A percentile compares a stretch with the other conserved stretches of the same genome.
phyloP scores from a whole-genome alignment of 2,113 vertebrate genomes.

The Perca schrenkii region DNA sequence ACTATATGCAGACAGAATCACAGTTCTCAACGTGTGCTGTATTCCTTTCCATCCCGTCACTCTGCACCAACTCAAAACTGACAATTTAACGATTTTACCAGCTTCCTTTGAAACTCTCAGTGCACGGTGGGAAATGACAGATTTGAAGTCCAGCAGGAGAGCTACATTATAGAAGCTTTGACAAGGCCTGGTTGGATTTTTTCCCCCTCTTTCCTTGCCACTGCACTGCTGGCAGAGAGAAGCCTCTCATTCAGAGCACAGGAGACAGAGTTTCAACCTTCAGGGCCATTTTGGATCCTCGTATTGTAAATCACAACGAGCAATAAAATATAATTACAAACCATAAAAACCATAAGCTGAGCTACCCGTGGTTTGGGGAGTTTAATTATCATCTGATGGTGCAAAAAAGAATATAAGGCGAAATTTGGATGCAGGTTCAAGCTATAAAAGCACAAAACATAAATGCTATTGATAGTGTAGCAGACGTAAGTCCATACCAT shows the following conservation, averaged over 20 bases:
- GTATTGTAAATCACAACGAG: constrained; percentile 75
- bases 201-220: constrained; percentile 56
- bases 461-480: constrained; percentile 41
- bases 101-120: constrained; percentile 86
- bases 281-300: constrained; percentile 65
- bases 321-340: constrained; percentile 81
- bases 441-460: constrained; percentile 54
- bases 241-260: constrained; percentile 68
- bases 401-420: constrained; percentile 61
- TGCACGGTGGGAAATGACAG: constrained; percentile 84
- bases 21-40: constrained; percentile 67
- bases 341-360: constrained; percentile 70
- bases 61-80: constrained; percentile 85
- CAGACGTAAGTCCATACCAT: background rate
- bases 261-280: constrained; percentile 65
- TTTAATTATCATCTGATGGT: constrained; percentile 77
- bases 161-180: constrained; percentile 78
- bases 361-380: constrained; percentile 64
- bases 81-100: constrained; percentile 91
- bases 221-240: constrained; percentile 74
- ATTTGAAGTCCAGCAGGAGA: constrained; percentile 84
- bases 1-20: constrained; percentile 28
- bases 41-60: constrained; percentile 84
- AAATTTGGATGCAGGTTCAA: constrained; percentile 59
- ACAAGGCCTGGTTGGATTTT: constrained; percentile 78